Base-by-base conservation (phyloP, 2,113 vertebrate genomes). In the Corythaeola cristata region DNA sequence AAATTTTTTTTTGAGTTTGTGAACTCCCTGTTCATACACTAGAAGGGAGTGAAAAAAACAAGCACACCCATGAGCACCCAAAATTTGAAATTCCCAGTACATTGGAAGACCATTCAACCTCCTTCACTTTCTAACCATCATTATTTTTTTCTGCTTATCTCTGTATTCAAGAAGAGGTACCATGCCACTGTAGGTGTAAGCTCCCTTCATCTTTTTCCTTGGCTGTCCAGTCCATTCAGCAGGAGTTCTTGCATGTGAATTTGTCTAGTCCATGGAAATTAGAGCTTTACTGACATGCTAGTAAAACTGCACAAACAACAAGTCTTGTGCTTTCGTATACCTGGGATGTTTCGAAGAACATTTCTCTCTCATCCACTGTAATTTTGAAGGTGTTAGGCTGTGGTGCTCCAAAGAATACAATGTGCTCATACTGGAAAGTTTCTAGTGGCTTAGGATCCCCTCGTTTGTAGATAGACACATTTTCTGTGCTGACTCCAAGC, bases 291-390 rank as follows among this genome's bases (percentile, higher is more conserved):
- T 59, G 49, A 72, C 88, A 15, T 13, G n/a, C 16, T 44, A 90
- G 35, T 30, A n/a, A 52, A 86, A 67, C 26, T 28, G 18, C 63
- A 53, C 23, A 14, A 15, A 37, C 4, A 78, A 75, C 9, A 66
- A 30, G 28, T 53, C 45, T 72, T 22, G 23, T 33, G 39, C 30
- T 90, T 83, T 76, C 17, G 30, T 69, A 4, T 97, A 99, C 99
- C 98, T 99, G 99, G 24, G 98, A 98, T 22, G 99, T 99, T 94
- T 99, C 98, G 89, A 99, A 99, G 96, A 99, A 98, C 99, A 99
- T 99, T 97, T 99, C 99, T 88, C 99, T 98, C 90, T 99, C 99
- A n/a, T 99, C 99, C 97, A 99, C 99, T 2, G 98, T 99, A 95
- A 99, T 98, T 97, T 99, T 99, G 97, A 99, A 99, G 66, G 98